Evolutionary conservation across 2,888 invertebrate species (phyloP).

Genomic region (Eledona agricola): DNA sequence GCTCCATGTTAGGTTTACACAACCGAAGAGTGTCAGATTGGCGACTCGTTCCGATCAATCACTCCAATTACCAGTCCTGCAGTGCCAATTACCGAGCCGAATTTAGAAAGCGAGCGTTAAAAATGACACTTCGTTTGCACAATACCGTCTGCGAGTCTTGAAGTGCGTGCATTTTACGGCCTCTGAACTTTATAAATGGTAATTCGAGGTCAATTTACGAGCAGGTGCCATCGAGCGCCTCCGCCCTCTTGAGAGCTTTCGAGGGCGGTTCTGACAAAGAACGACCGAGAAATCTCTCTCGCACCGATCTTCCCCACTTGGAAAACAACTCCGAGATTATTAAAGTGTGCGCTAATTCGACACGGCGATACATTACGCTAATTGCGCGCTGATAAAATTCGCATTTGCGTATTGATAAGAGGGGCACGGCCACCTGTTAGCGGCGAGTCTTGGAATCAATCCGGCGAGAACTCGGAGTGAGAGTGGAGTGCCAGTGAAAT

Average conservation of each 20-base stretch:
- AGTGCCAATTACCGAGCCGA: slow-evolving; percentile 14
- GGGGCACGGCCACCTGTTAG: slow-evolving; percentile 29
- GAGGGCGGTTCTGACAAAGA: slow-evolving; percentile 14
- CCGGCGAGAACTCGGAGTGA: slow-evolving; percentile 22
- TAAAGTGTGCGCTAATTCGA: slow-evolving; percentile 14
- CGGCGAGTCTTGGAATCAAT: slow-evolving; percentile 22
- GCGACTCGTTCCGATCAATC: slow-evolving; percentile 15
- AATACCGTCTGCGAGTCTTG: slow-evolving; percentile 9
- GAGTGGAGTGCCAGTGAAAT: slow-evolving; percentile 26
- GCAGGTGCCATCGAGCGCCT: slow-evolving; percentile 25
- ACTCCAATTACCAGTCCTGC: slow-evolving; percentile 4
- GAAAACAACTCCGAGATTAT: slow-evolving; percentile 8
- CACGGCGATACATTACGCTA: slow-evolving; percentile 19
- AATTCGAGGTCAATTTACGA: slow-evolving; percentile 16
- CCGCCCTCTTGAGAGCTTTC: slow-evolving; percentile 14
- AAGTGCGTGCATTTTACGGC: too few species aligned
- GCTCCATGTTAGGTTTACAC: slow-evolving; percentile 5
- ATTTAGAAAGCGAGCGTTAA: slow-evolving; percentile 19
- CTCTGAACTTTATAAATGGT: slow-evolving; percentile 8
- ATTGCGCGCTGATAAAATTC: slow-evolving; percentile 32
- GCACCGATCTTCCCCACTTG: slow-evolving; percentile 4
- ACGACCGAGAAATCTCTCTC: slow-evolving; percentile 14
- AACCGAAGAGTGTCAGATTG: slow-evolving; percentile 10
- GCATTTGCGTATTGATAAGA: slow-evolving; percentile 34
- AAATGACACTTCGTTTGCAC: slow-evolving; percentile 14